These are phyloP conservation scores for Cyprinodon variegatus DNA, from an alignment of 2,113 vertebrate species.

Conservation along the genomic window DNA sequence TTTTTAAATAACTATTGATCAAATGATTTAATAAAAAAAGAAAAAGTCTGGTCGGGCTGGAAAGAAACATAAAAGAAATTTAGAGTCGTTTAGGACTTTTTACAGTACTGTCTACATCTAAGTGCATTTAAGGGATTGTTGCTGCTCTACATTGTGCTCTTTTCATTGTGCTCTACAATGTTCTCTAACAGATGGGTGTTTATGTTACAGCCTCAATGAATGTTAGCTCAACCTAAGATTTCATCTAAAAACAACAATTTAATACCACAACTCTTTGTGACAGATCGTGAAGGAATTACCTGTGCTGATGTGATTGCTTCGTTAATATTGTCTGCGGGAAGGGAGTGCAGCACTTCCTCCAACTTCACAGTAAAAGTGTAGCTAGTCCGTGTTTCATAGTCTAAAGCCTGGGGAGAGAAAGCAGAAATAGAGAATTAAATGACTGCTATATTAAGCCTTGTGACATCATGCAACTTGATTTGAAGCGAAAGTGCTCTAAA, in stretches of 20 bases:
- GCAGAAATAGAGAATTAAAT: neutral
- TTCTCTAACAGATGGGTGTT: neutral
- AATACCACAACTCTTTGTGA: neutral
- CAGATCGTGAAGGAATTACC: constrained; percentile 48
- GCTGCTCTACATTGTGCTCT: neutral
- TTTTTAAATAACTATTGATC: too few species aligned
- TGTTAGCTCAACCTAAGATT: too few species aligned
- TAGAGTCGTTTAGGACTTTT: neutral
- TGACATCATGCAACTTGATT: neutral
- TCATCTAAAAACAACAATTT: neutral
- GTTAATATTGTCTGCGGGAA: constrained; percentile 56
- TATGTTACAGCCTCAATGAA: neutral
- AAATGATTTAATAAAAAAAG: too few species aligned
- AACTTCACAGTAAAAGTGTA: constrained; percentile 65
- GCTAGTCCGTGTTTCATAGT: constrained; percentile 81
- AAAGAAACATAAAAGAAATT: neutral
- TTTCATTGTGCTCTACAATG: too few species aligned
- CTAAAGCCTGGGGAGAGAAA: constrained; percentile 80
- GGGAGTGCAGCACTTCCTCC: constrained; percentile 48
- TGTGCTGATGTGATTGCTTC: constrained; percentile 31
- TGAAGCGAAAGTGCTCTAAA: neutral
- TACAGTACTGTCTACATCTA: neutral
- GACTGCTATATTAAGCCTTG: neutral
- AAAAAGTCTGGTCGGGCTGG: too few species aligned
- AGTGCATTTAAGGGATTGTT: neutral